Percentiles rank a stretch among this genome's conserved stretches.
These are phyloP conservation scores for Phasianus colchicus DNA, from an alignment of 2,113 vertebrate genomes.

Conservation along the genomic window DNA sequence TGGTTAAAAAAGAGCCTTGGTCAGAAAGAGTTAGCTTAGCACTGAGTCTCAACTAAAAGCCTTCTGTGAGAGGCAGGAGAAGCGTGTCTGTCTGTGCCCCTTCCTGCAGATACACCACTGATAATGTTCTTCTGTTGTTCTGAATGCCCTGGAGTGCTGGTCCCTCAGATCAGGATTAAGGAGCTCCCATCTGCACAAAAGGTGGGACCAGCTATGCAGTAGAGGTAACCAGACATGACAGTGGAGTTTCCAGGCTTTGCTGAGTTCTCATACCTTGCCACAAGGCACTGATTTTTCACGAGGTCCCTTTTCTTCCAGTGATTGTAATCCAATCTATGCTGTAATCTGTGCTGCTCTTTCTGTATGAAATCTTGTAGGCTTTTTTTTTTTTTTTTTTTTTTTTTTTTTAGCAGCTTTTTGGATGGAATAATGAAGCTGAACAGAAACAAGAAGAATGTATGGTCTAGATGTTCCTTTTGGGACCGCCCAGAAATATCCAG, in stretches of 20 bases:
- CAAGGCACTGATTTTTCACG: constrained; percentile 23
- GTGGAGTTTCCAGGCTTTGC: not conserved
- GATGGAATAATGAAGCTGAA: not conserved
- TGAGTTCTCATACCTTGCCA: constrained; percentile 30
- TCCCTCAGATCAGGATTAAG: not conserved
- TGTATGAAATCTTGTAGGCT: not conserved
- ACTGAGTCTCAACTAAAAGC: not conserved
- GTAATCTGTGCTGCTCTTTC: not conserved
- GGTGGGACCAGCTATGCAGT: not conserved
- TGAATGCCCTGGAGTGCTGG: not conserved
- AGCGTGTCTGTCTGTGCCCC: not conserved
- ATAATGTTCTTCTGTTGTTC: accelerated
- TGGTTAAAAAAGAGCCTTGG: not conserved
- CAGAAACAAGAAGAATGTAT: not conserved
- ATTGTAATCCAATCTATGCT: not conserved
- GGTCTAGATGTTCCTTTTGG: not conserved
- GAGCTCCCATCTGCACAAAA: not conserved
- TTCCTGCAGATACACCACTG: not conserved
- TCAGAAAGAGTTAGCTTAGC: not conserved
- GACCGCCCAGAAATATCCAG: not conserved
- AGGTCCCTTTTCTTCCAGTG: not conserved
- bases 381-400: not conserved
- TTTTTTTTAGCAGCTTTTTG: not conserved
- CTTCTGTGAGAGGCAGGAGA: not conserved
- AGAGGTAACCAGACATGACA: not conserved